A percentile compares a stretch with the other conserved stretches of the same genome.
These are phyloP conservation scores for Drosophila prostipennis DNA, from an alignment of 2,888 invertebrate genomes.

Conservation along the genomic window DNA sequence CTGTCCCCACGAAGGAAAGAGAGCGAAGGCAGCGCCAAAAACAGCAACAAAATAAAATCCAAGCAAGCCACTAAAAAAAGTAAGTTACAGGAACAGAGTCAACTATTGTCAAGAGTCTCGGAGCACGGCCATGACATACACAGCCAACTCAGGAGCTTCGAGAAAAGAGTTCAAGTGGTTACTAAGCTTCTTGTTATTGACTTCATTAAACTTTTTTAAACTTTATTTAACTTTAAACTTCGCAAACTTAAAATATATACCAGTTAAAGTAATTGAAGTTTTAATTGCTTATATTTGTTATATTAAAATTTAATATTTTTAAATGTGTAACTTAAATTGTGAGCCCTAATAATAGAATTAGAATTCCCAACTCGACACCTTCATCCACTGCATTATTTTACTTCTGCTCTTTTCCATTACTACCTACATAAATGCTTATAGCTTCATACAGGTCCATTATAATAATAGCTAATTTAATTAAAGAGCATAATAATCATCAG, in stretches of 20 bases:
- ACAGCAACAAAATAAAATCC: slow-evolving; percentile 20
- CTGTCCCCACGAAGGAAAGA: slow-evolving; percentile 32
- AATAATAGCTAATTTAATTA: slow-evolving; percentile 59
- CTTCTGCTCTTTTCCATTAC: background rate
- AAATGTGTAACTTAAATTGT: too few relatives aligned
- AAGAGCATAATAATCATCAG: slow-evolving; percentile 31
- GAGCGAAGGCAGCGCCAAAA: slow-evolving; percentile 40
- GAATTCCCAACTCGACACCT: background rate
- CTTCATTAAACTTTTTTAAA: background rate
- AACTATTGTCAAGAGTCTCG: slow-evolving; percentile 24
- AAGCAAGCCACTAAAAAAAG: slow-evolving; percentile 18
- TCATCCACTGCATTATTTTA: background rate
- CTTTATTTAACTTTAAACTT: background rate
- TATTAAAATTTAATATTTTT: too few relatives aligned
- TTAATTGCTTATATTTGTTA: too few relatives aligned
- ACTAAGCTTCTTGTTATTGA: background rate
- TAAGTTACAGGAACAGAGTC: slow-evolving; percentile 23
- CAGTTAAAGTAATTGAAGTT: too few relatives aligned
- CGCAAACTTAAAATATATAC: background rate
- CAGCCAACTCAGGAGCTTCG: slow-evolving; percentile 6
- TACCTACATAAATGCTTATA: slow-evolving; percentile 1
- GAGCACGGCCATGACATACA: slow-evolving; percentile 46
- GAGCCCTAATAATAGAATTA: too few relatives aligned
- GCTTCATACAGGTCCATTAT: slow-evolving; percentile 27
- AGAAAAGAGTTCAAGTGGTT: background rate